Percentiles rank a stretch among this genome's conserved stretches.
Conservation (phyloP, 2,797 vertebrate genomes). For the Pelobates cultripes region DNA sequence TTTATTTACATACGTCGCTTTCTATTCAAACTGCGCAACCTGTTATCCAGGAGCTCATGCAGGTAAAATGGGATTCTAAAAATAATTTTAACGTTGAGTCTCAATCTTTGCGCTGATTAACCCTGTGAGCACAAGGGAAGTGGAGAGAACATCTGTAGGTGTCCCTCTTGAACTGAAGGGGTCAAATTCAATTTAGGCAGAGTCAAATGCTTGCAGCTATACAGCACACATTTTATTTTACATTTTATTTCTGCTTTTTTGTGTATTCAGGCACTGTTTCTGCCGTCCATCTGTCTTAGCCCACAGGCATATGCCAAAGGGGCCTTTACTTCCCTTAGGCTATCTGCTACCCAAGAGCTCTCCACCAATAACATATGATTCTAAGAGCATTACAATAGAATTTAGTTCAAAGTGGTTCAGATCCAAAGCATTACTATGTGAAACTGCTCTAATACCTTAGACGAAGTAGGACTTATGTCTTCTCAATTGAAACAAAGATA, state of each 20-base stretch:
- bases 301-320: conserved; percentile 52
- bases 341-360: conserved; percentile 22
- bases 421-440: conserved; percentile 24
- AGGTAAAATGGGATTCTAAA: no score
- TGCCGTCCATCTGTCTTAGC: conserved; percentile 46
- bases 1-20: no score
- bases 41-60: no score
- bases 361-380: conserved; percentile 47
- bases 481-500: neutral
- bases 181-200: neutral
- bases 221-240: conserved; percentile 3
- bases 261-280: conserved; percentile 28
- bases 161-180: neutral
- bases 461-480: neutral
- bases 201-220: conserved; percentile 31
- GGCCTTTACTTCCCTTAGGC: conserved; percentile 49
- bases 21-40: no score
- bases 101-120: neutral
- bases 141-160: neutral
- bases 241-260: conserved; percentile 12
- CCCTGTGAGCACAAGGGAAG: neutral
- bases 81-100: no score
- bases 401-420: conserved; percentile 33
- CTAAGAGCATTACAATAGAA: conserved; percentile 22
- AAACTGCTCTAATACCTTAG: conserved; percentile 3